Conservation (phyloP, 2,888 invertebrate species). For the Eupithecia pulchellata region DNA sequence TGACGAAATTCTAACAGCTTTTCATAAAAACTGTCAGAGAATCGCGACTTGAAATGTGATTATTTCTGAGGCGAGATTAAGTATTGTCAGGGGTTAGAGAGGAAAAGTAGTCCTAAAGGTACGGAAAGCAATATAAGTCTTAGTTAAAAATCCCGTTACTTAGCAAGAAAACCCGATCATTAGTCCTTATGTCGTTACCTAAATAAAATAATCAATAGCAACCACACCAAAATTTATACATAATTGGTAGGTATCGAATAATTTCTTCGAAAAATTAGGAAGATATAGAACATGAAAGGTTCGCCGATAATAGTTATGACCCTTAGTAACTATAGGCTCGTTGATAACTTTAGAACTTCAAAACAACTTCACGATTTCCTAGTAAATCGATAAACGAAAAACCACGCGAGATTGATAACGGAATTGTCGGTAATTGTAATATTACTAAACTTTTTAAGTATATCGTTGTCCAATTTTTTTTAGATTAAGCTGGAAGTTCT, state of each 20-base stretch:
- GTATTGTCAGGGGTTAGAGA: too few species aligned
- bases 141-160: background rate
- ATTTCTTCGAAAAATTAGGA: background rate
- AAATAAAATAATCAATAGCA: background rate
- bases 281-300: background rate
- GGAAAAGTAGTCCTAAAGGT: too few species aligned
- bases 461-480: background rate
- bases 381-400: constrained; percentile 3
- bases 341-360: constrained; percentile 4
- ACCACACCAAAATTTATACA: background rate
- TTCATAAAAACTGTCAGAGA: too few species aligned
- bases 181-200: background rate
- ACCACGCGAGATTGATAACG: background rate
- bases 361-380: constrained; percentile 1
- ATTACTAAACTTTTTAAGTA: background rate
- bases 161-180: background rate
- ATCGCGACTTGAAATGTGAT: too few species aligned
- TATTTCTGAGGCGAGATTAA: too few species aligned
- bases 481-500: background rate
- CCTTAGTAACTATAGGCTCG: background rate
- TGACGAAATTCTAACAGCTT: too few species aligned
- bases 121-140: background rate
- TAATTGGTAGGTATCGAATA: background rate
- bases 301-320: background rate
- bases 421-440: background rate